Evolutionary conservation across 2,888 invertebrate species (phyloP), one percentile per base, ranked within the genome.

Genomic region (Norana najaformis): DNA sequence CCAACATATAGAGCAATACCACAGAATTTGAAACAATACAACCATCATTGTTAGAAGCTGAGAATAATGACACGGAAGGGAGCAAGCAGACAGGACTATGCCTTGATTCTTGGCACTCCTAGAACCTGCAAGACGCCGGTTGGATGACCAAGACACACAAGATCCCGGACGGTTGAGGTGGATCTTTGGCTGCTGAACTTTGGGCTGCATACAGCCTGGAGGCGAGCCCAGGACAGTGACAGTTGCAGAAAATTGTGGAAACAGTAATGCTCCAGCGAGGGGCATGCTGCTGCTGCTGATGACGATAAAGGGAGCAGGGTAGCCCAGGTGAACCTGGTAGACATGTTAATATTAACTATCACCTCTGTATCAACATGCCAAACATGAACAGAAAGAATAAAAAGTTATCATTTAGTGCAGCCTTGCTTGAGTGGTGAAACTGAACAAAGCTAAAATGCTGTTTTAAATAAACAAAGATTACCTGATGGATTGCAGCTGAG

Each of bases 401-500:
- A 69, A n/a, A 69, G 11, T n/a, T n/a, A 69, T 69, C 69, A 69
- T 30, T 69, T 69, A 11, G 8, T n/a, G 69, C n/a, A 69, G n/a
- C 69, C 20, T 23, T 47, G 20, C 47, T 47, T 23, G 3, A 23
- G n/a, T 11, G 69, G 30, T 69, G 69, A n/a, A n/a, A 69, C 69
- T n/a, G 30, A 69, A 69, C n/a, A 8, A 69, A 23, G 95, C 94
- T 91, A 94, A 94, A 88, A 94, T 94, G 23, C 94, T 94, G 88
- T 95, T 92, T 83, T 95, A 38, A 30, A 38, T 82, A 30, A 14
- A 83, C 23, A 82, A 38, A 83, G 30, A 37, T 34, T 34, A 96
- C 96, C 95, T 96, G 96, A 92, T 95, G 96, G 35, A 97, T 96
- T 8, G 97, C 96, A 41, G 96, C 96, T 91, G 93, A 93, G 20